These are phyloP conservation scores for Drosophila setifemur DNA, from an alignment of 1,140 invertebrate genomes.

Conservation along the genomic window DNA sequence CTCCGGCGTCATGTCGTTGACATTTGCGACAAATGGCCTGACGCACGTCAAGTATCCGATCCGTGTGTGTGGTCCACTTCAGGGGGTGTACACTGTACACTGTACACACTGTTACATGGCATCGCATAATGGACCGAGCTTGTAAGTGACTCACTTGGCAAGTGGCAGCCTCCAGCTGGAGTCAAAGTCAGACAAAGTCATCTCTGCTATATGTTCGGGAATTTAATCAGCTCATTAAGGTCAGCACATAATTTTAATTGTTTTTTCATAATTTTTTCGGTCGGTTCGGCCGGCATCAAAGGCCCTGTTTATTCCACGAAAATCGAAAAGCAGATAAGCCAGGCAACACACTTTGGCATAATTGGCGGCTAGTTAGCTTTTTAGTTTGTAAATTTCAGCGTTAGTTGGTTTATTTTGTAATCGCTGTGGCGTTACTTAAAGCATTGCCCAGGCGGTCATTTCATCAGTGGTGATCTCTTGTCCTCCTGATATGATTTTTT, in stretches of 20 bases:
- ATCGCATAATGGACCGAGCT: constrained; percentile 45
- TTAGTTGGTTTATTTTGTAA: constrained; percentile 51
- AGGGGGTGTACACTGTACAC: constrained; percentile 59
- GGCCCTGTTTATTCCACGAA: constrained; percentile 40
- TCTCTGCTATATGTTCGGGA: constrained; percentile 14
- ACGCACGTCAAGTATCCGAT: constrained; percentile 67
- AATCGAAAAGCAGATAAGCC: constrained; percentile 57
- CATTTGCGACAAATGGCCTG: constrained; percentile 75
- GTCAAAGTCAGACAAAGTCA: constrained; percentile 16
- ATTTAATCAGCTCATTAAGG: constrained; percentile 74
- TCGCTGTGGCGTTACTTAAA: constrained; percentile 12
- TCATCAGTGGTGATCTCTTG: background rate
- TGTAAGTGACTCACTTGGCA: constrained; percentile 46
- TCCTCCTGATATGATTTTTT: constrained; percentile 27
- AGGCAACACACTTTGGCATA: constrained; percentile 56
- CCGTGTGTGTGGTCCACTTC: constrained; percentile 61
- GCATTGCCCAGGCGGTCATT: constrained; percentile 13
- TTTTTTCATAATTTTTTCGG: constrained; percentile 56
- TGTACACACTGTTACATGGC: constrained; percentile 19
- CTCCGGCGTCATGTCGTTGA: constrained; percentile 74
- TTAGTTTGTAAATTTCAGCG: constrained; percentile 28
- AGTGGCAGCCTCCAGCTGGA: background rate
- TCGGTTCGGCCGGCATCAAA: constrained; percentile 54
- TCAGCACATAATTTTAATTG: constrained; percentile 70
- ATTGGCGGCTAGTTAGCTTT: constrained; percentile 76